Evolutionary conservation across 2,888 invertebrate genomes (phyloP), one percentile per base, ranked within the genome.

Genomic region (Isoperla grammatica): DNA sequence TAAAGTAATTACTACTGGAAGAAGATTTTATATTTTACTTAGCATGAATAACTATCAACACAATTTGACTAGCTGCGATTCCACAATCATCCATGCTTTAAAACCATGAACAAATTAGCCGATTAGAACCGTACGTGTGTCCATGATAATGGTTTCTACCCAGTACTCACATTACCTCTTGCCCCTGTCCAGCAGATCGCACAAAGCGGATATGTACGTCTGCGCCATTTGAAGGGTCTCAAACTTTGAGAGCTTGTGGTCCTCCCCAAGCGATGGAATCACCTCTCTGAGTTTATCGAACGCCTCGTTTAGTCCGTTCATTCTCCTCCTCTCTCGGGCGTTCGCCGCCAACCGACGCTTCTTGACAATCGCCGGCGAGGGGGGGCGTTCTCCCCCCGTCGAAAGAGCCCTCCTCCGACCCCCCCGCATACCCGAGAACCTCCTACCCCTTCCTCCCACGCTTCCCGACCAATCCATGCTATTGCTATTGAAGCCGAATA

Each of bases 211-310:
- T 58, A 88, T 88, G 69, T 88, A 88, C 4, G 83, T 85, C 69
- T 87, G 87, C 0, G 88, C 88, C 87, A 88, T 87, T 75, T 87
- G 87, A 29, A 88, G 73, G 0, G 88, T 88, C 71, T 88, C 88
- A 70, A 82, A 88, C 73, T 88, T 88, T 65, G 87, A 87, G 35
- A 88, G 74, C 71, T 86, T 85, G 68, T 85, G 82, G 68, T 87
- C 85, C 50, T 82, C 81, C 3, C 84, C 84, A 56, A 86, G 74
- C 5, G 82, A 81, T 0, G 88, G 88, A 19, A 88, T 84, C 15
- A 88, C 87, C 68, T 84, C 83, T 19, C 88, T 75, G 4, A 88
- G 74, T 57, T 82, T 76, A 73, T 88, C 87, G 69, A 88, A 88
- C 0, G 88, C 88, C 64, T 84, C 83, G 71, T 88, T 88, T 35